A percentile compares a stretch with the other conserved stretches of the same genome.
phyloP scores from a whole-genome alignment of 2,888 invertebrate species.

The Synanthedon andrenaeformis region DNA sequence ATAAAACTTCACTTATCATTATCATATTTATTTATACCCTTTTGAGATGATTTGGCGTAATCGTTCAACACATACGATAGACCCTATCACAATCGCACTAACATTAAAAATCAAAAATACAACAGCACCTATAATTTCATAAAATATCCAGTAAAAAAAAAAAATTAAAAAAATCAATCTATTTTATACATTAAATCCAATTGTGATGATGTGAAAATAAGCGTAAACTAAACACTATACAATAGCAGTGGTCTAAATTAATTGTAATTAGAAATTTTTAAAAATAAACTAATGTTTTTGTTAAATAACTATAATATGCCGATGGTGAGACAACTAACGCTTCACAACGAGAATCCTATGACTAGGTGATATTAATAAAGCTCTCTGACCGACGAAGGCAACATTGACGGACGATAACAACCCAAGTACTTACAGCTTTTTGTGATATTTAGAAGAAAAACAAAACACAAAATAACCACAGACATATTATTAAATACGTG shows the following conservation, averaged over 20 bases:
- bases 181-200: conserved; percentile 35
- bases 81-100: conserved; percentile 52
- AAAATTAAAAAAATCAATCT: conserved; percentile 37
- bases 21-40: conserved; percentile 65
- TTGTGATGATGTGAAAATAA: conserved; percentile 36
- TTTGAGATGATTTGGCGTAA: conserved; percentile 63
- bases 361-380: conserved; percentile 24
- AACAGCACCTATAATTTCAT: conserved; percentile 64
- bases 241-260: conserved; percentile 42
- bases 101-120: conserved; percentile 59
- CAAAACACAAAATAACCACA: too few species aligned
- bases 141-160: conserved; percentile 42
- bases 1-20: conserved; percentile 62
- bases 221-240: conserved; percentile 28
- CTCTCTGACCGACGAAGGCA: not conserved
- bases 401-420: too few species aligned
- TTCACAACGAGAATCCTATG: conserved; percentile 45
- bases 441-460: too few species aligned
- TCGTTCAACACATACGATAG: conserved; percentile 42
- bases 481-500: too few species aligned
- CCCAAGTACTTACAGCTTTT: too few species aligned
- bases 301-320: conserved; percentile 40
- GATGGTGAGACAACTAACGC: conserved; percentile 50
- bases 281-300: conserved; percentile 16
- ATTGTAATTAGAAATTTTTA: conserved; percentile 14